Conservation (phyloP, 1,140 invertebrate genomes). For the Aradophagus sp. region DNA sequence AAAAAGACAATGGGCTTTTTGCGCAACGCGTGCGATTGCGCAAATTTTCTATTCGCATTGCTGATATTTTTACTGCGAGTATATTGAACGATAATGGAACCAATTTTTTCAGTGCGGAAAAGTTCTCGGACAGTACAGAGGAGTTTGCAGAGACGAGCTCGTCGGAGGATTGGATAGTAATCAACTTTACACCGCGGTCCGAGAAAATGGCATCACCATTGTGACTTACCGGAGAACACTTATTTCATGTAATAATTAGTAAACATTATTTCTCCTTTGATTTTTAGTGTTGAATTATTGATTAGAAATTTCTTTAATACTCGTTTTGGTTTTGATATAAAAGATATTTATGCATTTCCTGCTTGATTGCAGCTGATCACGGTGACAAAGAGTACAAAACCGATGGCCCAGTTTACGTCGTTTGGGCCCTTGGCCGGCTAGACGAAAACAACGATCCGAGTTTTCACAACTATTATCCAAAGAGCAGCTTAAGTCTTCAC, state of each 20-base stretch:
- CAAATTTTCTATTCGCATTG: too few relatives aligned
- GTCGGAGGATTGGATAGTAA: slow-evolving; percentile 86
- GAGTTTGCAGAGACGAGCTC: slow-evolving; percentile 87
- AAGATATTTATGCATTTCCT: too few relatives aligned
- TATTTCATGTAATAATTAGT: slow-evolving; percentile 83
- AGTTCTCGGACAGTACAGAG: slow-evolving; percentile 87
- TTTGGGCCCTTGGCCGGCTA: slow-evolving; percentile 90
- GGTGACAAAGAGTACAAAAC: slow-evolving; percentile 85
- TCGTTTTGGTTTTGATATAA: too few relatives aligned
- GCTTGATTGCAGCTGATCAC: slow-evolving; percentile 84
- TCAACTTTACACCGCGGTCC: slow-evolving; percentile 81
- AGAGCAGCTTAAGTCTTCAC: slow-evolving; percentile 80
- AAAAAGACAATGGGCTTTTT: too few relatives aligned
- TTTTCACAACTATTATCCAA: slow-evolving; percentile 89
- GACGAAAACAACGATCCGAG: slow-evolving; percentile 86
- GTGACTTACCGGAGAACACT: slow-evolving; percentile 86
- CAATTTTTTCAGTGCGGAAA: slow-evolving; percentile 86
- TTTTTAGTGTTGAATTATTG: too few relatives aligned
- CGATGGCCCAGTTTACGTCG: slow-evolving; percentile 80
- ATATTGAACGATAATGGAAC: too few relatives aligned
- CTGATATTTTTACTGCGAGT: too few relatives aligned
- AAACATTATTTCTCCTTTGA: too few relatives aligned
- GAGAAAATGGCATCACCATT: slow-evolving; percentile 84
- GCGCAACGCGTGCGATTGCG: too few relatives aligned
- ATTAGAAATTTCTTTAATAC: too few relatives aligned